Base-by-base conservation (phyloP, 2,888 invertebrate genomes). In the Notodromas monacha region DNA sequence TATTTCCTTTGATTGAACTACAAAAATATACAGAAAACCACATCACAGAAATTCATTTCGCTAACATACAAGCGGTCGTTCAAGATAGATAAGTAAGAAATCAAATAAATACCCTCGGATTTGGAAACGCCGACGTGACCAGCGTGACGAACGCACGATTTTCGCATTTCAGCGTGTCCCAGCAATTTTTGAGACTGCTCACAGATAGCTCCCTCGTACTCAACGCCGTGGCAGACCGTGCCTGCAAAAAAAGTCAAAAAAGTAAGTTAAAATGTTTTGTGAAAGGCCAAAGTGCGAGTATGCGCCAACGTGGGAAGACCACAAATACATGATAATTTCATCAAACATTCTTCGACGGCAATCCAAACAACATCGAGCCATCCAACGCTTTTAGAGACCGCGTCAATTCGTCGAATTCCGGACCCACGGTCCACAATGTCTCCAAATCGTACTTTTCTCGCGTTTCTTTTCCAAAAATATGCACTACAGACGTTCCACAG, bases 111-210 rank as follows among this genome's bases (percentile, higher is more conserved):
- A 68, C 70, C 60, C 77, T 77, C 32, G 65, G 54, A 33, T 69
- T 69, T 0, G 86, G 86, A 54, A 86, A 86, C 31, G 79, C 77
- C 38, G 79, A 76, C 4, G 84, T 86, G 32, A 84, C 81, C 27
- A 86, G 58, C 30, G 81, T 74, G 16, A 73, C 57, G 46, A 77
- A 77, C 16, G 72, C 70, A 48, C 68, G 68, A 49, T 74, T 73
- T 50, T 81, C 77, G 44, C 70, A 68, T 50, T 77, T 77, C 42
- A 86, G 59, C 41, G 73, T 74, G 49, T 84, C 79, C 81, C 84
- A 86, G 51, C 79, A 79, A 46, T 74, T 68, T 50, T 76, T 76
- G 35, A 76, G 55, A 44, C 67, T 68, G 42, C 69, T 68, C 2
- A 76, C 72, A 38, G 68, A 67, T 15, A 68, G 60, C 47, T 74